These are phyloP conservation scores for Sepioteuthis lessoniana DNA, from an alignment of 2,888 invertebrate species.

Conservation along the genomic window DNA sequence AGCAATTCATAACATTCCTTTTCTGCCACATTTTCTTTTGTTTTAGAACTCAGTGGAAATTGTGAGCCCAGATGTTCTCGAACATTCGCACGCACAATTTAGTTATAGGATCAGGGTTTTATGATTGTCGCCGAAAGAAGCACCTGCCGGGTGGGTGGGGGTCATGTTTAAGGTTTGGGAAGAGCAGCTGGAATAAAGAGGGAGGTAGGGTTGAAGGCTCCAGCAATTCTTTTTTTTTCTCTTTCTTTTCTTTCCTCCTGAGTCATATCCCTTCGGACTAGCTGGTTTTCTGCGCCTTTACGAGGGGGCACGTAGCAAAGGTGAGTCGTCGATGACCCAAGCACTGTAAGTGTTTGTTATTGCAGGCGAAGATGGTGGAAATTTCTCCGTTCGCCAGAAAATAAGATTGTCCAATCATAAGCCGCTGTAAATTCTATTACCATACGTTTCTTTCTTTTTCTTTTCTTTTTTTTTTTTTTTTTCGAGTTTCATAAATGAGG, in stretches of 20 bases:
- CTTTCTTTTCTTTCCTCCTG: neutral
- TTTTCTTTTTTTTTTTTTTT: too few species aligned
- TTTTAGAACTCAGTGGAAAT: neutral
- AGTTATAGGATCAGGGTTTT: neutral
- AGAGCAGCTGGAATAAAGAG: neutral
- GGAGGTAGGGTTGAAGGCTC: neutral
- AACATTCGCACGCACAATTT: neutral
- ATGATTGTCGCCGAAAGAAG: neutral
- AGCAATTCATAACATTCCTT: neutral
- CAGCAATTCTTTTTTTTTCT: neutral
- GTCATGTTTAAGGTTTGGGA: neutral
- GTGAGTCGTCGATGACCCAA: neutral
- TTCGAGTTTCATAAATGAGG: neutral
- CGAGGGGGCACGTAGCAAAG: neutral
- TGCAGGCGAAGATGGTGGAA: neutral
- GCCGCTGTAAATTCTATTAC: neutral
- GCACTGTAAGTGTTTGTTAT: conserved; percentile 21
- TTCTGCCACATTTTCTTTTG: neutral
- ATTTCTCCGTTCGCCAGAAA: neutral
- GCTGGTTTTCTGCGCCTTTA: neutral
- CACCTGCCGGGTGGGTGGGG: neutral
- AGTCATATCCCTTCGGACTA: neutral
- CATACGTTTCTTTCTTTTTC: too few species aligned
- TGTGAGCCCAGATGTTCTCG: neutral
- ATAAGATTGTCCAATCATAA: conserved; percentile 33